Evolutionary conservation across 2,888 invertebrate genomes (phyloP).

Genomic region (Andrena chrysosceles): DNA sequence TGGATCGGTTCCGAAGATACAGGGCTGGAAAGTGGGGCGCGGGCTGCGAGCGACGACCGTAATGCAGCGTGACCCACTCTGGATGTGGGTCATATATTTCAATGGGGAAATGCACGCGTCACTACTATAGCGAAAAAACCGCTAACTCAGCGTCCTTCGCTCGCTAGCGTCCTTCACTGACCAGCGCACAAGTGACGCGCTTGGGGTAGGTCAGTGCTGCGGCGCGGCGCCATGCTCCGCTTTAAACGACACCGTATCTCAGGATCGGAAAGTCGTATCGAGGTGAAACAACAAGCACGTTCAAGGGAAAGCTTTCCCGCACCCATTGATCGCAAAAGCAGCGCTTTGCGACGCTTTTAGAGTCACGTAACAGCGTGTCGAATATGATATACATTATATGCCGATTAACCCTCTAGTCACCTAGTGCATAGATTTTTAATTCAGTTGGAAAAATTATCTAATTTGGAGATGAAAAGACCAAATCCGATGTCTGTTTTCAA

Average conservation of each 20-base stretch:
- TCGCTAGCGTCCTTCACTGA: not conserved
- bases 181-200: slow-evolving; percentile 1
- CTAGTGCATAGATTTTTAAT: too few relatives aligned
- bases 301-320: not conserved
- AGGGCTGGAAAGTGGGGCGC: not conserved
- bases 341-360: not conserved
- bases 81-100: not conserved
- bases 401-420: too few relatives aligned
- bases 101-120: slow-evolving; percentile 3
- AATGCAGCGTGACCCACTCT: not conserved
- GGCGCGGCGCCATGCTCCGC: not conserved
- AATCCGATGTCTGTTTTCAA: too few relatives aligned
- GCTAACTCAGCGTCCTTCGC: not conserved
- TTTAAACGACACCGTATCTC: slow-evolving; percentile 22
- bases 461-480: too few relatives aligned
- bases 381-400: not conserved
- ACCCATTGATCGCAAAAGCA: not conserved
- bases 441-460: too few relatives aligned
- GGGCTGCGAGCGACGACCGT: not conserved
- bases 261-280: not conserved
- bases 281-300: not conserved
- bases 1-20: not conserved
- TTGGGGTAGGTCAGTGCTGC: slow-evolving; percentile 1
- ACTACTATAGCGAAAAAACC: not conserved
- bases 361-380: not conserved